phyloP scores from a whole-genome alignment of 1,140 invertebrate genomes.

The Bombus consobrinus region DNA sequence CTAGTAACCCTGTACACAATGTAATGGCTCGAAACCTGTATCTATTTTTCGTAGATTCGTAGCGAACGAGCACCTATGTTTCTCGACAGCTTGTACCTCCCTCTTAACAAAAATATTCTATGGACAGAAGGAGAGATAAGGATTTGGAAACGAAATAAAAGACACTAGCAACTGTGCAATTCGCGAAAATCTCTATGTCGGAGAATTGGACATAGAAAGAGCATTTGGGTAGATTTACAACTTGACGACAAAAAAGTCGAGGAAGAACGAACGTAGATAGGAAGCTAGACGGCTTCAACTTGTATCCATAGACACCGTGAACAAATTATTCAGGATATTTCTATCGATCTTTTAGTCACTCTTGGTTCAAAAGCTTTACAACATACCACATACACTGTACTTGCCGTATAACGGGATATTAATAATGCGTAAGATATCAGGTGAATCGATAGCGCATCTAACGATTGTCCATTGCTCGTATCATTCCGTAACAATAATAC shows the following conservation, averaged over 20 bases:
- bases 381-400: background rate
- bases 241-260: background rate
- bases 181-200: background rate
- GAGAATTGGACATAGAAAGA: background rate
- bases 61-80: too few relatives aligned
- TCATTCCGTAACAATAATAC: background rate
- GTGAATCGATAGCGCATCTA: conserved; percentile 4
- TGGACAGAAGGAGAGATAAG: too few relatives aligned
- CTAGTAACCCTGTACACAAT: too few relatives aligned
- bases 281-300: background rate
- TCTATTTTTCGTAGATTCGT: too few relatives aligned
- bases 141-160: too few relatives aligned
- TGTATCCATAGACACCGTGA: background rate
- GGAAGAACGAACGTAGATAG: background rate
- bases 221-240: background rate
- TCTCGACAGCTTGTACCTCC: too few relatives aligned
- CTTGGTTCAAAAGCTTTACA: conserved; percentile 16
- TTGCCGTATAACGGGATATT: background rate
- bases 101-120: too few relatives aligned
- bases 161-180: too few relatives aligned
- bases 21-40: background rate
- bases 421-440: background rate
- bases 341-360: conserved; percentile 31
- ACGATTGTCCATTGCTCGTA: background rate
- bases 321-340: conserved; percentile 39